Evolutionary conservation across 2,797 vertebrate species (phyloP).

Genomic region (Acridotheres tristis): DNA sequence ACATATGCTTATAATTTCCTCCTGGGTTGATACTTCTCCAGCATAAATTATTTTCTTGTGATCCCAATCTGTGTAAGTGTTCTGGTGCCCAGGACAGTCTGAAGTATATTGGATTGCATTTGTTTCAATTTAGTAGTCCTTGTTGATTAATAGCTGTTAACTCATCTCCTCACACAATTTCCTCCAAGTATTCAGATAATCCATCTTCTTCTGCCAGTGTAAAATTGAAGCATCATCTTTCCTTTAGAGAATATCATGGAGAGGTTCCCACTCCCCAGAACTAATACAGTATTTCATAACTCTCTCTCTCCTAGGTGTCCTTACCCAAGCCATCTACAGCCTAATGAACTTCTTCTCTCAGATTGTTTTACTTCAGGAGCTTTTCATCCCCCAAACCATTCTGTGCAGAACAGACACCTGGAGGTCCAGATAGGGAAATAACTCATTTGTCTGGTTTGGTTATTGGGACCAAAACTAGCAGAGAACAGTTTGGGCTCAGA

Average conservation of each 20-base stretch:
- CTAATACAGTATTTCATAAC: not conserved
- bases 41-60: constrained; percentile 61
- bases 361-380: not conserved
- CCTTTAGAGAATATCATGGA: not conserved
- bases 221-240: constrained; percentile 45
- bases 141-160: constrained; percentile 64
- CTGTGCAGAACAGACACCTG: not conserved
- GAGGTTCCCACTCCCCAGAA: not conserved
- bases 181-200: constrained; percentile 51
- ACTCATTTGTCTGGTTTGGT: not conserved
- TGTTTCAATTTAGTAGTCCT: constrained; percentile 52
- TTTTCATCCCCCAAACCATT: not conserved
- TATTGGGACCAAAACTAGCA: not conserved
- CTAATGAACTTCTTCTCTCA: not conserved
- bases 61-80: constrained; percentile 66
- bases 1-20: constrained; percentile 61
- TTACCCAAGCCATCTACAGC: not conserved
- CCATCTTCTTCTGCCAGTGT: constrained; percentile 36
- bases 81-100: constrained; percentile 42
- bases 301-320: not conserved
- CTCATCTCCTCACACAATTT: constrained; percentile 65
- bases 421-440: not conserved
- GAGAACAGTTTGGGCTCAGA: not conserved
- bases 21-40: constrained; percentile 42
- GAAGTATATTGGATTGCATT: constrained; percentile 59